phyloP scores from a whole-genome alignment of 2,797 vertebrate species.

The Eleutherodactylus coqui region DNA sequence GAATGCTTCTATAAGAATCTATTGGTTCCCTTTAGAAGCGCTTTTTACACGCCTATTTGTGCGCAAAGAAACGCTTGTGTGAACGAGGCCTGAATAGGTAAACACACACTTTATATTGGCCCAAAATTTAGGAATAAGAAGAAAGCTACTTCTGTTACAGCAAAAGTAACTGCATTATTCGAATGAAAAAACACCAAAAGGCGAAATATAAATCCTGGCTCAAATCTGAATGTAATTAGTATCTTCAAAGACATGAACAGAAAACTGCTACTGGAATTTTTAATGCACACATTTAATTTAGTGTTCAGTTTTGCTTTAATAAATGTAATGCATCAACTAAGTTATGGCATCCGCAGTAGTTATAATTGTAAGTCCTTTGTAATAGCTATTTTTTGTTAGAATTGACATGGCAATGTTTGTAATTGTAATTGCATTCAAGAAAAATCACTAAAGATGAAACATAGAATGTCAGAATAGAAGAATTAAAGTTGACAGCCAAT shows the following conservation, averaged over 20 bases:
- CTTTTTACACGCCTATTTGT: too few relatives aligned
- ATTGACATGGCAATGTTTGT: slow-evolving; percentile 20
- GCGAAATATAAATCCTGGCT: neutral
- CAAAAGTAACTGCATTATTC: neutral
- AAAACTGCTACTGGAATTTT: neutral
- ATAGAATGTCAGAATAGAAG: slow-evolving; percentile 28
- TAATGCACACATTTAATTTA: neutral
- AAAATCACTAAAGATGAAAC: slow-evolving; percentile 37
- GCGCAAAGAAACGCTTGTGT: too few relatives aligned
- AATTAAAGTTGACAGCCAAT: slow-evolving; percentile 28
- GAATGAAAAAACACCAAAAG: neutral
- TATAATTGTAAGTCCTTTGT: neutral
- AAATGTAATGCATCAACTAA: slow-evolving; percentile 2
- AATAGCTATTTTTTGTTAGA: slow-evolving; percentile 13
- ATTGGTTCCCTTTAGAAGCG: too few relatives aligned
- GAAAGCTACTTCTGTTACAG: neutral
- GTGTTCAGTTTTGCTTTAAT: slow-evolving; percentile 3
- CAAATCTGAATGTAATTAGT: neutral
- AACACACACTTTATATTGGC: neutral
- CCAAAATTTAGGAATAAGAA: neutral
- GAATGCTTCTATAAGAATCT: too few relatives aligned
- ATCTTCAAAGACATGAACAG: neutral
- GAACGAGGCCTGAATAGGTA: neutral
- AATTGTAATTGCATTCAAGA: slow-evolving; percentile 26
- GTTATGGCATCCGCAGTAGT: neutral